phyloP scores from a whole-genome alignment of 1,140 invertebrate species.

The Drosophila watanabei region DNA sequence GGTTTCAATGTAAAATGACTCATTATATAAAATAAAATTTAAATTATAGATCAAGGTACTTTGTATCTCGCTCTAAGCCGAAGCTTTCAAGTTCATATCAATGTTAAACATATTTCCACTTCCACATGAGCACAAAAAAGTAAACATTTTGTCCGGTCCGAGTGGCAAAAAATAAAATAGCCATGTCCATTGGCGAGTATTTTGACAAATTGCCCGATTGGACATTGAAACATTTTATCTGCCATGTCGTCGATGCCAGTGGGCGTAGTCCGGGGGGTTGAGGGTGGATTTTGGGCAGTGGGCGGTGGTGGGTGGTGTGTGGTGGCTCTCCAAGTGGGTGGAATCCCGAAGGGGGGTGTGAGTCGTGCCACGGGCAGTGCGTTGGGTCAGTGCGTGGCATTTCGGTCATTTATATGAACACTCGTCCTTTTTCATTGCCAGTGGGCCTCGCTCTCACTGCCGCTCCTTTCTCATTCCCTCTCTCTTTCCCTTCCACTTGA shows the following conservation, averaged over 20 bases:
- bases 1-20: not conserved
- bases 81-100: not conserved
- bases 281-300: conserved; percentile 20
- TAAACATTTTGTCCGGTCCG: conserved; percentile 28
- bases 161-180: conserved; percentile 43
- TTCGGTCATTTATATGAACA: conserved; percentile 85
- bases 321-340: conserved; percentile 26
- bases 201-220: conserved; percentile 85
- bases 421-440: conserved; percentile 79
- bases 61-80: no score
- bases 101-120: conserved; percentile 26
- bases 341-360: conserved; percentile 11
- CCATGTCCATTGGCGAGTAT: conserved; percentile 74
- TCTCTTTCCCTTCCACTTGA: conserved; percentile 6
- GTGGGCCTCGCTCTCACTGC: conserved; percentile 37
- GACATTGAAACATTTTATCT: conserved; percentile 85
- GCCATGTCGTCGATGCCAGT: conserved; percentile 78
- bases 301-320: conserved; percentile 23
- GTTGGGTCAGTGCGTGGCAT: conserved; percentile 82
- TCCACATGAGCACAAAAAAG: conserved; percentile 24
- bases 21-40: no score
- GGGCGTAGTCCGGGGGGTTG: conserved; percentile 19
- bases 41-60: not conserved
- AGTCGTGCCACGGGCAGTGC: conserved; percentile 41
- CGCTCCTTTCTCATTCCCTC: not conserved